These are phyloP conservation scores for Falco punctatus DNA, from an alignment of 2,113 vertebrate species.

Conservation along the genomic window DNA sequence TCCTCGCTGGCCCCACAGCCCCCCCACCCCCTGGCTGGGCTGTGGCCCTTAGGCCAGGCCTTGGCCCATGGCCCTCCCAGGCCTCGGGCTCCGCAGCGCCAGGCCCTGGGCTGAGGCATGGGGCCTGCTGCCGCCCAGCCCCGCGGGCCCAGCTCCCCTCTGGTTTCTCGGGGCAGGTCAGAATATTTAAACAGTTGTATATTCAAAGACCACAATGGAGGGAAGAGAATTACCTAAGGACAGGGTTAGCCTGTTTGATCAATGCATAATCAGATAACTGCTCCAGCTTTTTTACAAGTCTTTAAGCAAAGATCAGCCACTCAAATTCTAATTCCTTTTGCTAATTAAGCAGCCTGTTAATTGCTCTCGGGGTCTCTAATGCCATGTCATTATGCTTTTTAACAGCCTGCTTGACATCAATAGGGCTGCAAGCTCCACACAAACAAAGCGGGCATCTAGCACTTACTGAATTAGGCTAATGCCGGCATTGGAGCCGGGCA, in stretches of 20 bases:
- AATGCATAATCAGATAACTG: conserved; percentile 85
- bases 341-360: conserved; percentile 98
- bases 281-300: conserved; percentile 75
- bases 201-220: conserved; percentile 72
- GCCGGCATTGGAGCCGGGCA: conserved; percentile 55
- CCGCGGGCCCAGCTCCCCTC: conserved; percentile 66
- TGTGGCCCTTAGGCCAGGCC: not conserved
- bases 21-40: too few species aligned
- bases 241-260: conserved; percentile 76
- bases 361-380: conserved; percentile 89
- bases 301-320: conserved; percentile 84
- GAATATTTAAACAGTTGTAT: conserved; percentile 82
- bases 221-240: conserved; percentile 78
- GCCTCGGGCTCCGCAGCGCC: not conserved
- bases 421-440: conserved; percentile 78
- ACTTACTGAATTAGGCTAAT: conserved; percentile 75
- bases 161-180: conserved; percentile 64
- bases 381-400: conserved; percentile 86
- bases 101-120: not conserved
- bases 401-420: conserved; percentile 84
- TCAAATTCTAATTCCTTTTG: conserved; percentile 86
- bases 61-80: not conserved
- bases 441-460: conserved; percentile 82
- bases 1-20: too few species aligned
- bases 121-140: not conserved